A percentile compares a stretch with the other conserved stretches of the same genome.
These are phyloP conservation scores for Petrocephalus schoutedeni DNA, from an alignment of 2,797 vertebrate genomes.

Conservation along the genomic window DNA sequence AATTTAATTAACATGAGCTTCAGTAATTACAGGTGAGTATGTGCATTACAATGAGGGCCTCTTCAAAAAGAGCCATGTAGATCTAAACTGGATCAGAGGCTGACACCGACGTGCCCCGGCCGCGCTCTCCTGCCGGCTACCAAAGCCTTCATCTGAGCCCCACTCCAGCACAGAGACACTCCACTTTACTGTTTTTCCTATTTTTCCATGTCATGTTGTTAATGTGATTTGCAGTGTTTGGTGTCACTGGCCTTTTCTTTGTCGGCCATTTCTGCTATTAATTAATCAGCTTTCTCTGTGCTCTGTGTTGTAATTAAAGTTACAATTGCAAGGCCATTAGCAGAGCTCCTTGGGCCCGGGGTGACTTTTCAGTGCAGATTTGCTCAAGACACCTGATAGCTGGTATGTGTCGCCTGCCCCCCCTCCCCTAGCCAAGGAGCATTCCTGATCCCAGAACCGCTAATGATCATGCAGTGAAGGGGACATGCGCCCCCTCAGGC, in stretches of 20 bases:
- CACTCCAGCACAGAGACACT: background rate
- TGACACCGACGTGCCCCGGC: background rate
- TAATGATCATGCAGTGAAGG: conserved; percentile 68
- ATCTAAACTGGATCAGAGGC: background rate
- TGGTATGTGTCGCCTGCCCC: conserved; percentile 27
- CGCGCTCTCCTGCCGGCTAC: background rate
- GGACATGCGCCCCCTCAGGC: conserved; percentile 64
- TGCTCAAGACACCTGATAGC: background rate
- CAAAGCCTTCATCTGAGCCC: background rate
- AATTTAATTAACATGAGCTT: background rate
- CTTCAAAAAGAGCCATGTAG: background rate
- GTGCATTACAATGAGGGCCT: background rate
- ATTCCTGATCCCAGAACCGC: conserved; percentile 59
- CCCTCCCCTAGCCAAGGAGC: conserved; percentile 64
- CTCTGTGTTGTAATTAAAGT: background rate
- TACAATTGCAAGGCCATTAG: background rate
- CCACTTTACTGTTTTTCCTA: background rate
- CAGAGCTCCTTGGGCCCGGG: background rate
- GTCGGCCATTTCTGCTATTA: background rate
- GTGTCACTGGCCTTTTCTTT: background rate
- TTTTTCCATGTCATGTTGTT: background rate
- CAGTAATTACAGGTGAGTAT: conserved; percentile 13
- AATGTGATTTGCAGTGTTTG: background rate
- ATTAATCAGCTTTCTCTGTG: background rate
- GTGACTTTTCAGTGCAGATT: background rate